Conservation (phyloP, 2,888 invertebrate species). For the Heliconius aoede region DNA sequence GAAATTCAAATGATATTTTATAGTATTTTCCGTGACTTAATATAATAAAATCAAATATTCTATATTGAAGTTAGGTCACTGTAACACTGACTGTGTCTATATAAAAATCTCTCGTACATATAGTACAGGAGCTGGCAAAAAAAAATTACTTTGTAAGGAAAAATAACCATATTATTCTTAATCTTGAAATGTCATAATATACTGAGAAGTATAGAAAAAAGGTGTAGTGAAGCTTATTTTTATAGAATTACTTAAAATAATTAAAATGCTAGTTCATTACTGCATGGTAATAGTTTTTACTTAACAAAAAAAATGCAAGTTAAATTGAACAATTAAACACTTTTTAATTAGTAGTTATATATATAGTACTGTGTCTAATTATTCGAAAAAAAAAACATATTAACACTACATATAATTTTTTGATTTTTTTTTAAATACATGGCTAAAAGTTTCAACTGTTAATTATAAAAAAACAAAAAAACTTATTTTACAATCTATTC, state of each 20-base stretch:
- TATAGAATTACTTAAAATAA: slow-evolving; percentile 7
- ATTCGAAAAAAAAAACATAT: neutral
- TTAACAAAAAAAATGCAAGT: neutral
- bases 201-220: slow-evolving; percentile 2
- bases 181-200: slow-evolving; percentile 13
- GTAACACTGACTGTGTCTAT: neutral
- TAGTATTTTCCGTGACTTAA: neutral
- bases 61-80: neutral
- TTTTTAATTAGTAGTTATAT: no score
- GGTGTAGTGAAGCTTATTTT: neutral
- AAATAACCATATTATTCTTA: neutral
- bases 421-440: neutral
- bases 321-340: neutral
- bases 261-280: neutral
- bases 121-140: slow-evolving; percentile 16
- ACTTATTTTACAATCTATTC: neutral
- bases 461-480: neutral
- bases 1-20: neutral
- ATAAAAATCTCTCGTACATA: slow-evolving; percentile 12
- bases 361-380: neutral
- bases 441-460: neutral
- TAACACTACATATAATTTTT: neutral
- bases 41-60: no score
- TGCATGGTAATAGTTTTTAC: neutral
- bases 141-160: neutral